Conservation (phyloP, 2,113 vertebrate species). For the Microcebus ravelobensis region DNA sequence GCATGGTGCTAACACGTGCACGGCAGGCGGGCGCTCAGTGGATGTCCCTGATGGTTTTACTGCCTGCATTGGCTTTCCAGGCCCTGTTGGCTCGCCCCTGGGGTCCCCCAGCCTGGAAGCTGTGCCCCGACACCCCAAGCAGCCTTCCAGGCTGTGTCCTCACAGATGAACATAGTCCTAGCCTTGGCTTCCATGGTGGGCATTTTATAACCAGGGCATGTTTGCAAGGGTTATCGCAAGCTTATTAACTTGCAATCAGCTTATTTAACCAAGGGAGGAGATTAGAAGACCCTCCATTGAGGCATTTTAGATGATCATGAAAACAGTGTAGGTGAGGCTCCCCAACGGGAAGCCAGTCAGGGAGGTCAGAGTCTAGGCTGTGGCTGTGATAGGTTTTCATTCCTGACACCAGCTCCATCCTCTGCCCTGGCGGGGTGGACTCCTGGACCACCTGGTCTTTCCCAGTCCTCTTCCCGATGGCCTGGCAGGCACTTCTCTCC, state of each 20-base stretch:
- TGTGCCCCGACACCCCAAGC: not conserved
- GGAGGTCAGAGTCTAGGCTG: not conserved
- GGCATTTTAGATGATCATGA: not conserved
- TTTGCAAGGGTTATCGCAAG: not conserved
- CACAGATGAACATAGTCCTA: not conserved
- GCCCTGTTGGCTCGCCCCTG: not conserved
- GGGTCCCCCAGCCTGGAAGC: not conserved
- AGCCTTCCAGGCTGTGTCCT: not conserved
- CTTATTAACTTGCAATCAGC: not conserved
- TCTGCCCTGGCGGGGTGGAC: not conserved
- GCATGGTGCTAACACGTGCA: no score
- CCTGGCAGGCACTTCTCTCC: not conserved
- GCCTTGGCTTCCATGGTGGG: not conserved
- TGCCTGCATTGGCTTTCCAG: not conserved
- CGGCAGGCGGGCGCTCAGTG: not conserved
- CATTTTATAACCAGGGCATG: not conserved
- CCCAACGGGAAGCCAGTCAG: not conserved
- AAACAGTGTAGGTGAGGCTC: not conserved
- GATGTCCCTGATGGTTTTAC: not conserved
- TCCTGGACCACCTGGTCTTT: not conserved
- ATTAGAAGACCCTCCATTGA: not conserved
- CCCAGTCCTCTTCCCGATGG: not conserved
- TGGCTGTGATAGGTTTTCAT: not conserved
- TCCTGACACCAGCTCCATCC: not conserved
- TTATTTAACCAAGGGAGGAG: not conserved